phyloP scores from a whole-genome alignment of 2,113 vertebrate species.

The Hystrix cristata region DNA sequence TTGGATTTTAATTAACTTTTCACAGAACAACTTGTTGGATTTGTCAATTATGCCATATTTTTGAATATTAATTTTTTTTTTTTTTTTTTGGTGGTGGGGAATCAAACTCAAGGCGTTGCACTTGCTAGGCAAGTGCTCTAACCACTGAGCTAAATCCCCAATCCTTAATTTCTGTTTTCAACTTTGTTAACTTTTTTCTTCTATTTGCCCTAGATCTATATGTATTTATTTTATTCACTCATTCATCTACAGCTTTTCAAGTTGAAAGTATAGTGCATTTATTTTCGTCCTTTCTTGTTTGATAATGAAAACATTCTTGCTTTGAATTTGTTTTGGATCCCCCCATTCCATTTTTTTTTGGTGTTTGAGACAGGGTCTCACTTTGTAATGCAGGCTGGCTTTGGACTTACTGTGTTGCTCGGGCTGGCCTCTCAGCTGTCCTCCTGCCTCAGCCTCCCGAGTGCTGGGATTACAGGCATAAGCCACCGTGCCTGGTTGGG shows the following conservation, averaged over 20 bases:
- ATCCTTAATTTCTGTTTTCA: neutral
- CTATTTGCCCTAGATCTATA: conserved; percentile 7
- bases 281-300: conserved; percentile 48
- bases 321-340: neutral
- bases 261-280: conserved; percentile 54
- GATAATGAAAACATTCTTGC: conserved; percentile 12
- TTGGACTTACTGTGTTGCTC: neutral
- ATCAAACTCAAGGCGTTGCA: too few species aligned
- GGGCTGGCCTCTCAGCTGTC: neutral
- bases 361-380: neutral
- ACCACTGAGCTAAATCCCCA: too few species aligned
- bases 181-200: neutral
- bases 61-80: neutral
- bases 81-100: neutral
- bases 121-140: too few species aligned
- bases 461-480: neutral
- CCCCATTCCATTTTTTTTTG: neutral
- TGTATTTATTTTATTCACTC: neutral
- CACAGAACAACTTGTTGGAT: neutral
- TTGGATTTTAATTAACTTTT: conserved; percentile 43
- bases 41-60: neutral
- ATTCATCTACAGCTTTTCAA: conserved; percentile 27
- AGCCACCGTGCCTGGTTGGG: neutral
- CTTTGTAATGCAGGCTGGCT: neutral
- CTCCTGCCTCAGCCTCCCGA: neutral